phyloP scores from a whole-genome alignment of 1,140 invertebrate species.

The Diprion similis region DNA sequence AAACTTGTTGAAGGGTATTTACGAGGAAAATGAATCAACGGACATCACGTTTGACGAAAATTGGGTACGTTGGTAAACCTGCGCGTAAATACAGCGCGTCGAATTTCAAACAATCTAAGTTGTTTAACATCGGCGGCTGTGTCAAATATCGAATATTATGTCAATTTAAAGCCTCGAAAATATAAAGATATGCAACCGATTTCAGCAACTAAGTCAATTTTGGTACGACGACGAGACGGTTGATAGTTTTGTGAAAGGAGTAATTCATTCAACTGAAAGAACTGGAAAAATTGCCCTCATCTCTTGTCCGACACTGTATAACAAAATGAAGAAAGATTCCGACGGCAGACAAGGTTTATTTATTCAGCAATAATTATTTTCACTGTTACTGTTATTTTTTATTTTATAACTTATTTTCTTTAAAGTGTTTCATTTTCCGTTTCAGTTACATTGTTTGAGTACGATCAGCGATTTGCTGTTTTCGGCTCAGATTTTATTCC shows the following conservation, averaged over 20 bases:
- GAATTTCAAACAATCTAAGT: background rate
- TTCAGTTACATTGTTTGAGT: conserved; percentile 81
- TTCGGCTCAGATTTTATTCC: conserved; percentile 83
- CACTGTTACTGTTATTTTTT: conserved; percentile 23
- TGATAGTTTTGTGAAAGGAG: conserved; percentile 70
- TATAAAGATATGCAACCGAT: conserved; percentile 35
- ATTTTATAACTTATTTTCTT: conserved; percentile 18
- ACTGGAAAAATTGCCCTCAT: conserved; percentile 81
- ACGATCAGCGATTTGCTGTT: conserved; percentile 79
- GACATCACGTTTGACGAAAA: conserved; percentile 77
- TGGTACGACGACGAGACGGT: conserved; percentile 90
- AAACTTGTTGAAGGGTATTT: conserved; percentile 56
- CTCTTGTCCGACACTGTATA: conserved; percentile 89
- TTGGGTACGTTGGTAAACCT: conserved; percentile 72
- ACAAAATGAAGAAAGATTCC: conserved; percentile 66
- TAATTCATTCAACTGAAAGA: conserved; percentile 59
- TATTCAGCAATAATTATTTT: conserved; percentile 12
- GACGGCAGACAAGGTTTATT: conserved; percentile 52
- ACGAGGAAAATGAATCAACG: conserved; percentile 52
- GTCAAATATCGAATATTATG: background rate
- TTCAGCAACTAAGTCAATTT: conserved; percentile 95
- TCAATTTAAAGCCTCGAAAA: conserved; percentile 21
- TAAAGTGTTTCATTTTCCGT: conserved; percentile 48
- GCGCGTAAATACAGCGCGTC: conserved; percentile 22
- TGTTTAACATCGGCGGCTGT: background rate